Evolutionary conservation across 2,113 vertebrate genomes (phyloP), one percentile per base, ranked within the genome.

Genomic region (Rhea americana): DNA sequence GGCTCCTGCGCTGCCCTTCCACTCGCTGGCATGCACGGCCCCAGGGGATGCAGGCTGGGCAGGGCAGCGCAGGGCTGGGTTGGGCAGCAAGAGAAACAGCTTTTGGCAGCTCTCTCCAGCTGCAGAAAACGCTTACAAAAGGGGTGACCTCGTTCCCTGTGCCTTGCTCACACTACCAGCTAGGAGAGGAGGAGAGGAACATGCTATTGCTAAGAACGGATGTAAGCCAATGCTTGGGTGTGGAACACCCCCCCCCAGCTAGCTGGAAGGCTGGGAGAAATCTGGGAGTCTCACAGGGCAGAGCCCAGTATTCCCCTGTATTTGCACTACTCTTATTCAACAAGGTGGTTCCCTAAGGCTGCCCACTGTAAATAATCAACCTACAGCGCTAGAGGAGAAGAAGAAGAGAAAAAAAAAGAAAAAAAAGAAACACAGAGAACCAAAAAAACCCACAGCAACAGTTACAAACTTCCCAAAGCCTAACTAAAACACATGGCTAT

Each of bases 1-100:
- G 8, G 35, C 11, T 62, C 19, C 35, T 30, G 5, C 19, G n/a
- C 16, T 87, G 39, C 14, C 17, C 7, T 61, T 72, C 47, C 59
- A 17, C 51, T 43, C 0, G 1, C 32, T 61, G 62, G 28, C 17
- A 25, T n/a, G 65, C 13, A 19, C 0, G 1, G 9, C 26, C 22
- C 35, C 26, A 28, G 68, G 50, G 18, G 45, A 26, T n/a, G 3
- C 56, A 61, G 62, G 32, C 45, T 61, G 48, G 13, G 17, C 5
- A 68, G 11, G 50, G 58, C 35, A 68, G 66, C 0, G 1, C 79
- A 81, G 73, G 13, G 67, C 30, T 66, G 51, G 21, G 68, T 1
- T 3, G 86, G 39, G 73, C 43, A 87, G 58, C 62, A 87, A 19
- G 1, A 58, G 16, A 51, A 2, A 58, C n/a, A 32, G 62, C 2